phyloP scores from a whole-genome alignment of 2,888 invertebrate genomes.

The Omphaloscelis lunosa region DNA sequence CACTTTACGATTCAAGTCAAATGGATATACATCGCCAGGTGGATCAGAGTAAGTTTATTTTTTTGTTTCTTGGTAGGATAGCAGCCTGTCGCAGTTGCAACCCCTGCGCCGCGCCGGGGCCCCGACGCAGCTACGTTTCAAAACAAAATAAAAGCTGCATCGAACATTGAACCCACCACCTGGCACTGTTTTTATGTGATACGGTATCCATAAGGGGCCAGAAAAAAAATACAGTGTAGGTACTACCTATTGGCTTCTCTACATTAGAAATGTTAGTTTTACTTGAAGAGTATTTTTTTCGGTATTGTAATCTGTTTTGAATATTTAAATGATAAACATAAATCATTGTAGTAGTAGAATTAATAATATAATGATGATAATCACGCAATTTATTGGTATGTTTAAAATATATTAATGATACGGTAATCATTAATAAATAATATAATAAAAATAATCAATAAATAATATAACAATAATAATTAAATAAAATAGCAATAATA shows the following conservation, averaged over 20 bases:
- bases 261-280: conserved; percentile 22
- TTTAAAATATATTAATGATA: too few relatives aligned
- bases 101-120: conserved; percentile 69
- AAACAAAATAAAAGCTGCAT: conserved; percentile 84
- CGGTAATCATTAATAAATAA: too few relatives aligned
- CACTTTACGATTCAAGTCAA: conserved; percentile 40
- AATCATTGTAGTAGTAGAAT: too few relatives aligned
- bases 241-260: conserved; percentile 28
- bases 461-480: too few relatives aligned
- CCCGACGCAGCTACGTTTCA: conserved; percentile 76
- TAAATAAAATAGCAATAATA: too few relatives aligned
- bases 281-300: neutral
- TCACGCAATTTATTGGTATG: too few relatives aligned
- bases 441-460: too few relatives aligned
- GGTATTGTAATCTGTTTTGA: neutral
- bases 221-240: conserved; percentile 23
- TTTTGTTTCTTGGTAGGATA: conserved; percentile 32
- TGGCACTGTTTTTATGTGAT: conserved; percentile 81
- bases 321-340: too few relatives aligned
- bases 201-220: conserved; percentile 62
- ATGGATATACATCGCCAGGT: conserved; percentile 77
- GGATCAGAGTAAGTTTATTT: conserved; percentile 71
- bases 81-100: conserved; percentile 68
- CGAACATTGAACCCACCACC: conserved; percentile 87
- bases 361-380: too few relatives aligned